phyloP scores from a whole-genome alignment of 2,113 vertebrate genomes.

The Percina caprodes region DNA sequence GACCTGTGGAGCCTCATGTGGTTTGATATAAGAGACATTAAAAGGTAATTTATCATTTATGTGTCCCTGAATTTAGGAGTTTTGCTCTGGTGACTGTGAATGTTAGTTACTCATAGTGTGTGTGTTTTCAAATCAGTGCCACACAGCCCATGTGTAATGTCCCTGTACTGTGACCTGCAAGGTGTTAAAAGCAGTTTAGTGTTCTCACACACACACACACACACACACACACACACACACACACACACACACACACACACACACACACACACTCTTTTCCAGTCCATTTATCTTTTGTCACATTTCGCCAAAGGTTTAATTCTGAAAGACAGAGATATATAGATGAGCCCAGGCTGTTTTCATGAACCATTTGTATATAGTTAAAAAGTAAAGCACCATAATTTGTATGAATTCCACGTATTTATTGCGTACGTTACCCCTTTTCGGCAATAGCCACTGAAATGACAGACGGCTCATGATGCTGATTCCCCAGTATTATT shows the following conservation, averaged over 20 bases:
- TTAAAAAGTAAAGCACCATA: too few relatives aligned
- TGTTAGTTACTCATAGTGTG: background rate
- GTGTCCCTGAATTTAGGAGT: conserved; percentile 25
- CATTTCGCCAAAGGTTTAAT: conserved; percentile 30
- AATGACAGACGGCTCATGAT: too few relatives aligned
- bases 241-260: conserved; percentile 10
- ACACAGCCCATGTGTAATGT: conserved; percentile 1
- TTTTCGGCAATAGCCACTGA: too few relatives aligned
- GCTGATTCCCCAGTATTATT: too few relatives aligned
- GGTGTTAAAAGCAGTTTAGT: conserved; percentile 66
- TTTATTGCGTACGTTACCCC: too few relatives aligned
- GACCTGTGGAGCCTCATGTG: conserved; percentile 35
- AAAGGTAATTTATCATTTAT: conserved; percentile 44
- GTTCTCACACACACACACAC: background rate
- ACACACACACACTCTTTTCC: conserved; percentile 16
- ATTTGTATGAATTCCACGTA: too few relatives aligned
- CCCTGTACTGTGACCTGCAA: conserved; percentile 26
- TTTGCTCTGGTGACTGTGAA: conserved; percentile 37
- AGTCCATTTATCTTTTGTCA: conserved; percentile 54
- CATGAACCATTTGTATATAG: too few relatives aligned
- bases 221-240: background rate
- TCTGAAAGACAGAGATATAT: background rate
- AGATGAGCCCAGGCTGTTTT: background rate
- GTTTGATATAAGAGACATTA: conserved; percentile 13
- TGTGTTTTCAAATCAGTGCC: conserved; percentile 8